Percentiles rank a stretch among this genome's conserved stretches.
Conservation (phyloP, 2,888 invertebrate species). For the Ormia ochracea region DNA sequence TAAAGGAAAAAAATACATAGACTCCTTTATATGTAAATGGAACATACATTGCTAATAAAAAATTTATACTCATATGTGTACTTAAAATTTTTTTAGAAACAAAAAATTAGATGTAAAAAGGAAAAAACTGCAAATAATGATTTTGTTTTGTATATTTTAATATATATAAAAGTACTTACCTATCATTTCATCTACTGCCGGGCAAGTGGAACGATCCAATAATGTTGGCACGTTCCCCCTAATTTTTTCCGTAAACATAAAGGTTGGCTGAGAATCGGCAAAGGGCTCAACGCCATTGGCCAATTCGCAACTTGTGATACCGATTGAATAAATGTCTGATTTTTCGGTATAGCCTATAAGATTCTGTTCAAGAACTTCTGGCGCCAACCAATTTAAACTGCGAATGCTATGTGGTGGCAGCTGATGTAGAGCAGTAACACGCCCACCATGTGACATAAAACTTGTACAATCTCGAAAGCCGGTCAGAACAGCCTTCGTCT, state of each 20-base stretch:
- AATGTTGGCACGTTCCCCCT: conserved; percentile 87
- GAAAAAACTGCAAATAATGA: too few relatives aligned
- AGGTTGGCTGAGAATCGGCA: conserved; percentile 88
- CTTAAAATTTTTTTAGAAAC: too few relatives aligned
- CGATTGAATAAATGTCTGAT: conserved; percentile 94
- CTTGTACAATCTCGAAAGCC: conserved; percentile 89
- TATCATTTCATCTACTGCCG: conserved; percentile 77
- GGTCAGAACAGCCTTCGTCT: conserved; percentile 83
- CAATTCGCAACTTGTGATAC: conserved; percentile 85
- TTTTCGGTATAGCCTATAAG: conserved; percentile 91
- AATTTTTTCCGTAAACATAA: conserved; percentile 92
- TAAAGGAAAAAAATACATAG: too few relatives aligned
- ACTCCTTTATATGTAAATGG: too few relatives aligned
- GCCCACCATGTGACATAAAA: conserved; percentile 84
- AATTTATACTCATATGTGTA: too few relatives aligned
- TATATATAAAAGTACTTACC: too few relatives aligned
- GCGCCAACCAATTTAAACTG: conserved; percentile 92
- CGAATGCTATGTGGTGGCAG: conserved; percentile 82
- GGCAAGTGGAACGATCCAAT: conserved; percentile 84
- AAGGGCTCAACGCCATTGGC: conserved; percentile 94
- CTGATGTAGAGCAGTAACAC: conserved; percentile 83
- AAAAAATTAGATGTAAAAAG: too few relatives aligned
- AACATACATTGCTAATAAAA: too few relatives aligned
- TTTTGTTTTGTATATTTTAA: too few relatives aligned
- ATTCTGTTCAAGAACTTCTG: conserved; percentile 93